phyloP scores from a whole-genome alignment of 2,797 vertebrate genomes.

The Manis javanica region DNA sequence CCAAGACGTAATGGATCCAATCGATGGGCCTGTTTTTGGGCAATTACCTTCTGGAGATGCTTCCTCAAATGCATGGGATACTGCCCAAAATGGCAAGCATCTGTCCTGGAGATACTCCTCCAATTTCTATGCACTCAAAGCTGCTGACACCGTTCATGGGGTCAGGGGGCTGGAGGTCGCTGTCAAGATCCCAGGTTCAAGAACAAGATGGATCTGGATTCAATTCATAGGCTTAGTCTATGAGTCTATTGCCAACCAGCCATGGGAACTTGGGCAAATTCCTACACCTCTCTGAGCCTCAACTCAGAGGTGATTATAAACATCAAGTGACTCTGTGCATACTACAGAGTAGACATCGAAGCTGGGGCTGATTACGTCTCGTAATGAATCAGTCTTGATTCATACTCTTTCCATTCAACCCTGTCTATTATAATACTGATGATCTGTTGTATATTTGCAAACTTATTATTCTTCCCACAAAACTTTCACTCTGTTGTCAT shows the following conservation, averaged over 20 bases:
- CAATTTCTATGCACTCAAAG: accelerated
- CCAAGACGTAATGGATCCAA: background rate
- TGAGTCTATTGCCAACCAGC: background rate
- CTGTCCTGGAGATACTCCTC: background rate
- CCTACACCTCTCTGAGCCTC: background rate
- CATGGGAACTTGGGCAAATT: background rate
- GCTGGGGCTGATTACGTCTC: background rate
- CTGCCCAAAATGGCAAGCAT: background rate
- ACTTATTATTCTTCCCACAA: constrained; percentile 14
- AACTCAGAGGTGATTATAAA: background rate
- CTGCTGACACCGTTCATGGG: background rate
- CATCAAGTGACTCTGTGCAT: background rate
- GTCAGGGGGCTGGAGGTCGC: background rate
- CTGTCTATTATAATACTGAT: background rate
- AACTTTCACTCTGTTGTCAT: background rate
- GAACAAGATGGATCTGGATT: background rate
- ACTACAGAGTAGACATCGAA: background rate
- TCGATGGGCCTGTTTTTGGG: background rate
- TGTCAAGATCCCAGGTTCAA: background rate
- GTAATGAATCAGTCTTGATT: background rate
- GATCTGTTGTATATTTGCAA: background rate
- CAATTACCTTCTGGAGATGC: background rate
- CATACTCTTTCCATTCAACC: background rate
- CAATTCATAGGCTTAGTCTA: background rate
- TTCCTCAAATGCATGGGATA: too few species aligned